Evolutionary conservation across 2,797 vertebrate species (phyloP), one percentile per base, ranked within the genome.

Genomic region (Enteromius fasciolatus): DNA sequence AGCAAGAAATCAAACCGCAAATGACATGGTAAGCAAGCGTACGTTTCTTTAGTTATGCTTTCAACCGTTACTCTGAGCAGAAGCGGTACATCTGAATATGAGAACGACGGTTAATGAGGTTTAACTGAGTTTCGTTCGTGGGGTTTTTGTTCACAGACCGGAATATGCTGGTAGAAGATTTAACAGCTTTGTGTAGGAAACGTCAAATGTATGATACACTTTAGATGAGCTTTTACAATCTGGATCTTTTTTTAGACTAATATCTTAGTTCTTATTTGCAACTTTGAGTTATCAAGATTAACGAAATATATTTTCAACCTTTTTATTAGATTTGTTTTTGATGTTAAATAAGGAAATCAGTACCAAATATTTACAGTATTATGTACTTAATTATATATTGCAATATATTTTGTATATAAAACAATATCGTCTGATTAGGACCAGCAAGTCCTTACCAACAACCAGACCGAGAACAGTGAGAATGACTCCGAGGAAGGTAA

Each of bases 401-500:
- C 8, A 33, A 50, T 41, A 11, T 18, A 50, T 6, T 52, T 52
- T 0, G 6, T 52, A n/a, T 61, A 3, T 44, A 44, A 44, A 44
- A 73, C 3, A 12, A 31, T 5, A 28, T 73, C 4, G 6, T 64
- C 61, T 64, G 25, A 18, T 70, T 84, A 92, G 90, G 88, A 83
- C 18, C 68, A 64, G 6, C 75, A 69, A 14, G 54, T n/a, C 4
- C 4, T 63, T 1, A 69, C 44, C 69, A 54, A 75, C 50, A 67
- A 75, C 54, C 57, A 20, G 17, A 80, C 36, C 41, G 23, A 28
- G 6, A 84, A 52, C 87, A 91, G 89, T 31, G 93, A 92, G 0
- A 89, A 92, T 80, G 93, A 93, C 4, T 85, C 84, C 23, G 92
- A 92, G 0, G 92, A 94, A 86, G 95, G 95, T 95, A 90, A 33